Percentiles rank a stretch among this genome's conserved stretches.
Evolutionary conservation across 2,888 invertebrate genomes (phyloP).

Genomic region (Eugnorisma glareosa): DNA sequence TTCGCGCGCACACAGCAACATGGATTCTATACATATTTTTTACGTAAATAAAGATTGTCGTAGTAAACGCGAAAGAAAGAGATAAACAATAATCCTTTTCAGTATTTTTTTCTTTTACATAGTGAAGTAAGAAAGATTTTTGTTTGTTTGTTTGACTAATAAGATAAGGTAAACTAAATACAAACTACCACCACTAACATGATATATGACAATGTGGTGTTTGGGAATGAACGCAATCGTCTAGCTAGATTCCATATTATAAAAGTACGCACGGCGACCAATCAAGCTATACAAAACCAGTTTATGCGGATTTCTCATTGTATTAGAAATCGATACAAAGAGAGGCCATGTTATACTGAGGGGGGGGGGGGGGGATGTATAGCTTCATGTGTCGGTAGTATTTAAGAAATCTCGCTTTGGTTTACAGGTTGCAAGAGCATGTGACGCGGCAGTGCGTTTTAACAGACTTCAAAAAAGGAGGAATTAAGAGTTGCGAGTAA

Average conservation of each 20-base stretch:
- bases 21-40: constrained; percentile 79
- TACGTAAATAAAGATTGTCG: constrained; percentile 84
- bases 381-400: neutral
- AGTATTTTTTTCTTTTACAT: constrained; percentile 26
- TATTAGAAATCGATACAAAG: too few relatives aligned
- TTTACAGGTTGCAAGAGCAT: neutral
- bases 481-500: neutral
- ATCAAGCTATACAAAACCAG: too few relatives aligned
- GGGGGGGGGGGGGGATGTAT: too few relatives aligned
- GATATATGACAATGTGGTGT: neutral
- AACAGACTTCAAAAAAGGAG: neutral
- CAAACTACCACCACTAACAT: neutral
- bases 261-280: neutral
- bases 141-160: neutral
- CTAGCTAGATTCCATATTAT: too few relatives aligned
- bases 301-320: too few relatives aligned
- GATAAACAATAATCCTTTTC: constrained; percentile 57
- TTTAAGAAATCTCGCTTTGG: neutral
- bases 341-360: too few relatives aligned
- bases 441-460: neutral
- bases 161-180: neutral
- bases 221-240: neutral
- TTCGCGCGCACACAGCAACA: constrained; percentile 67
- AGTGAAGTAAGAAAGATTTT: neutral
- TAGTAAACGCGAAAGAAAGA: constrained; percentile 67